These are phyloP conservation scores for Pampusana beccarii DNA, from an alignment of 2,113 vertebrate genomes.

Conservation along the genomic window DNA sequence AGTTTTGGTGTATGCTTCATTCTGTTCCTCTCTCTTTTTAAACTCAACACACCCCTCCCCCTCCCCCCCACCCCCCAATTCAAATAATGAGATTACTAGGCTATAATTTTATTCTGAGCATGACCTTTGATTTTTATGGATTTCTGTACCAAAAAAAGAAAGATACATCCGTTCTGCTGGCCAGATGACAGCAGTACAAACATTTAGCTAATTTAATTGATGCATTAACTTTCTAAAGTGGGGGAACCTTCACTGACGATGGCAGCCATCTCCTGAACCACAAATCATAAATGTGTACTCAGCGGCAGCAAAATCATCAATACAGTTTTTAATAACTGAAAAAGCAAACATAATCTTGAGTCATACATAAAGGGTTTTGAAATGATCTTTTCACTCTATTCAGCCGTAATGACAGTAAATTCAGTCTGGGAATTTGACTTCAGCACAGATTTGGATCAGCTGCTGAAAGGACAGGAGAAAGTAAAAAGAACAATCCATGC, in stretches of 20 bases:
- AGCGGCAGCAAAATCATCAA: neutral
- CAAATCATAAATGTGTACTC: neutral
- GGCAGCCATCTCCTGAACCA: neutral
- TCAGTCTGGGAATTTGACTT: neutral
- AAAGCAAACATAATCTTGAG: slow-evolving; percentile 27
- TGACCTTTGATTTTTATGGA: slow-evolving; percentile 35
- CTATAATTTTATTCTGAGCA: slow-evolving; percentile 27
- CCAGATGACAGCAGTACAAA: slow-evolving; percentile 26
- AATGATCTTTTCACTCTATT: slow-evolving; percentile 27
- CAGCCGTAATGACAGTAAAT: neutral
- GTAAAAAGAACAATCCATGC: slow-evolving; percentile 4
- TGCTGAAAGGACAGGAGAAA: slow-evolving; percentile 7
- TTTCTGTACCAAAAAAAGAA: neutral
- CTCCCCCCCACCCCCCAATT: neutral
- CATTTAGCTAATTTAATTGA: slow-evolving; percentile 13
- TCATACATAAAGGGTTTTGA: slow-evolving; percentile 2
- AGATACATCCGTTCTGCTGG: neutral
- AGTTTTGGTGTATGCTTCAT: neutral
- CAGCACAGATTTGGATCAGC: slow-evolving; percentile 30
- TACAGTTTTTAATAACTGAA: slow-evolving; percentile 10
- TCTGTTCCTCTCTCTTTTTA: neutral
- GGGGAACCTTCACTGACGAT: neutral
- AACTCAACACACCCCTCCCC: neutral
- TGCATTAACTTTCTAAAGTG: neutral
- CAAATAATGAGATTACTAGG: slow-evolving; percentile 30